Evolutionary conservation across 2,888 invertebrate genomes (phyloP).

Genomic region (Ochropacha duplaris): DNA sequence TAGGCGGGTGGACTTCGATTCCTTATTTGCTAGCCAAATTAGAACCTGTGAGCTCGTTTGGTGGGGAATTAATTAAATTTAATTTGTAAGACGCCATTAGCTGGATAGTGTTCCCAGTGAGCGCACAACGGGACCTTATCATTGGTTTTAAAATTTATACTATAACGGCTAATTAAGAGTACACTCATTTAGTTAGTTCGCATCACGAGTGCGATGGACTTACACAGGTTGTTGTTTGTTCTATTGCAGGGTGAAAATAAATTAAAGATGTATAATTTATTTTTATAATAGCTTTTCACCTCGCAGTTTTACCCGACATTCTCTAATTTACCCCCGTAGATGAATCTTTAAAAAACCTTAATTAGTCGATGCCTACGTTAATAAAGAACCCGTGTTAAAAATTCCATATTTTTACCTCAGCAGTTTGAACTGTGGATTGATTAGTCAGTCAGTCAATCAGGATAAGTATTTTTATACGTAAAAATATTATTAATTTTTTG

Average conservation of each 20-base stretch:
- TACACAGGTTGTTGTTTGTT: slow-evolving; percentile 18
- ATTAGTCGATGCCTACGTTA: too few relatives aligned
- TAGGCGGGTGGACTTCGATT: slow-evolving; percentile 12
- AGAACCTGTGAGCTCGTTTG: slow-evolving; percentile 31
- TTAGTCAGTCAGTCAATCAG: too few relatives aligned
- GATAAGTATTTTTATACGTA: too few relatives aligned
- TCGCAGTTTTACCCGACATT: too few relatives aligned
- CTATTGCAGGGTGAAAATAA: background rate
- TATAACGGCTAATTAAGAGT: slow-evolving; percentile 76
- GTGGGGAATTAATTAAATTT: slow-evolving; percentile 70
- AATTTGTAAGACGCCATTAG: slow-evolving; percentile 66
- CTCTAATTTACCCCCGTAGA: too few relatives aligned
- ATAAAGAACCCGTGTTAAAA: too few relatives aligned
- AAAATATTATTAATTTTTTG: too few relatives aligned
- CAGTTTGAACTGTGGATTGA: too few relatives aligned
- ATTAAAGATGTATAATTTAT: too few relatives aligned
- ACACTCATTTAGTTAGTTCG: slow-evolving; percentile 63
- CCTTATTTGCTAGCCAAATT: slow-evolving; percentile 19
- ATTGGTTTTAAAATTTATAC: slow-evolving; percentile 75
- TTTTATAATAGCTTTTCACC: too few relatives aligned
- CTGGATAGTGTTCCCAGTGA: slow-evolving; percentile 48
- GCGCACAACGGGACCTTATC: slow-evolving; percentile 73
- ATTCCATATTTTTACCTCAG: too few relatives aligned
- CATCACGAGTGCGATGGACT: slow-evolving; percentile 62
- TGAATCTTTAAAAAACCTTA: too few relatives aligned